phyloP scores from a whole-genome alignment of 2,797 vertebrate genomes.

The Sebastes umbrosus region DNA sequence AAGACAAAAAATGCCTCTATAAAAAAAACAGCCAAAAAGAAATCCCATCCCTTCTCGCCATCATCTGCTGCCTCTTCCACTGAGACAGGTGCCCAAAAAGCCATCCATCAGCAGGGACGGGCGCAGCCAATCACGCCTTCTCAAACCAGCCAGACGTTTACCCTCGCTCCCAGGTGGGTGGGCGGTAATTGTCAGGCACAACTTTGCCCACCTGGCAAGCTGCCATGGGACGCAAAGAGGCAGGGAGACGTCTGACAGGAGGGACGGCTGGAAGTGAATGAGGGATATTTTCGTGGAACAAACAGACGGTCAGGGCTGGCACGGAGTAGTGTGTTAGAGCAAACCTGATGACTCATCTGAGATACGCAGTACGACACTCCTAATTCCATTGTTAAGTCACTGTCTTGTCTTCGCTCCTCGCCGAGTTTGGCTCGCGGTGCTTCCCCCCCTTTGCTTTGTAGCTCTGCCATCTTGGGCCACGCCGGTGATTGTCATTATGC shows the following conservation, averaged over 20 bases:
- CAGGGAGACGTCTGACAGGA: constrained; percentile 10
- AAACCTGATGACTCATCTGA: constrained; percentile 70
- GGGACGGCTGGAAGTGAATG: background rate
- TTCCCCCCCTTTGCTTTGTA: constrained; percentile 46
- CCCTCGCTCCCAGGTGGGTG: constrained; percentile 51
- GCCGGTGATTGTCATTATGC: constrained; percentile 72
- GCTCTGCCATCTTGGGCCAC: constrained; percentile 43
- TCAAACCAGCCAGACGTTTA: constrained; percentile 55
- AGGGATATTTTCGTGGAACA: constrained; percentile 26
- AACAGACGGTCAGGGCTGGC: constrained; percentile 58
- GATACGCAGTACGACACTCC: constrained; percentile 31
- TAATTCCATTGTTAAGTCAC: constrained; percentile 65
- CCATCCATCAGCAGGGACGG: constrained; percentile 62
- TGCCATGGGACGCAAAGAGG: constrained; percentile 49
- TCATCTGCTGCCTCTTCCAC: constrained; percentile 57
- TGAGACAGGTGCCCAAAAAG: constrained; percentile 49
- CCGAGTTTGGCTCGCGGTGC: constrained; percentile 55
- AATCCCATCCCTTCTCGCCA: background rate
- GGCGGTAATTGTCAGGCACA: constrained; percentile 74
- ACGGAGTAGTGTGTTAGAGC: constrained; percentile 11
- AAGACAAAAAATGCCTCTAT: background rate
- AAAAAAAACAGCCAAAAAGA: constrained; percentile 10
- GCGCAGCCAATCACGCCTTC: constrained; percentile 56
- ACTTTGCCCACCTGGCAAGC: constrained; percentile 75
- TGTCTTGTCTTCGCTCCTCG: constrained; percentile 23